Conservation (phyloP, 2,113 vertebrate species). For the Probosciger aterrimus region DNA sequence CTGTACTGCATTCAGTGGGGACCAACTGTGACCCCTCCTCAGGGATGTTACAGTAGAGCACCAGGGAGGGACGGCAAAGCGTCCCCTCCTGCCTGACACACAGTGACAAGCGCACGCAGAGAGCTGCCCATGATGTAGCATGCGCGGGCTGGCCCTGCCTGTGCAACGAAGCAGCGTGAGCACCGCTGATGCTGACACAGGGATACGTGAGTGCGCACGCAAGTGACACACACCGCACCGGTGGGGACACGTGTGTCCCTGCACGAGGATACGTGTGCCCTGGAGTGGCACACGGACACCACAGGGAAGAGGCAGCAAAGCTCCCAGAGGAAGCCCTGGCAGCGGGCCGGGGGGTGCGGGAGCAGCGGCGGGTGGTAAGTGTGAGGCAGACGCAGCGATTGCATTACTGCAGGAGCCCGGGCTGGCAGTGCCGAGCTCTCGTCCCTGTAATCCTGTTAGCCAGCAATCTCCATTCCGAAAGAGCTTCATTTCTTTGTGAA, state of each 20-base stretch:
- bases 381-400: conserved; percentile 75
- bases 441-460: conserved; percentile 98
- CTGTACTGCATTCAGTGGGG: background rate
- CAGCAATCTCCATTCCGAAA: conserved; percentile 99
- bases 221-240: background rate
- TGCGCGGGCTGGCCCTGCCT: background rate
- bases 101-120: accelerated
- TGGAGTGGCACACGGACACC: accelerated
- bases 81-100: accelerated
- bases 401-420: conserved; percentile 75
- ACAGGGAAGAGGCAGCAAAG: background rate
- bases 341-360: conserved; percentile 55
- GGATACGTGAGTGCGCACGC: accelerated
- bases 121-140: background rate
- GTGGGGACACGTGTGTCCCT: background rate
- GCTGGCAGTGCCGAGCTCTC: conserved; percentile 80
- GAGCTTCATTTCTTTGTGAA: conserved; percentile 96
- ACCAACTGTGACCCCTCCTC: background rate
- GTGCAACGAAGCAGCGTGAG: background rate
- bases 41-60: background rate
- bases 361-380: conserved; percentile 70
- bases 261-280: background rate
- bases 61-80: background rate
- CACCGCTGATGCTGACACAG: background rate
- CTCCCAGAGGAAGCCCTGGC: background rate